A percentile compares a stretch with the other conserved stretches of the same genome.
phyloP scores from a whole-genome alignment of 1,140 invertebrate genomes.

The Bactericera cockerelli region DNA sequence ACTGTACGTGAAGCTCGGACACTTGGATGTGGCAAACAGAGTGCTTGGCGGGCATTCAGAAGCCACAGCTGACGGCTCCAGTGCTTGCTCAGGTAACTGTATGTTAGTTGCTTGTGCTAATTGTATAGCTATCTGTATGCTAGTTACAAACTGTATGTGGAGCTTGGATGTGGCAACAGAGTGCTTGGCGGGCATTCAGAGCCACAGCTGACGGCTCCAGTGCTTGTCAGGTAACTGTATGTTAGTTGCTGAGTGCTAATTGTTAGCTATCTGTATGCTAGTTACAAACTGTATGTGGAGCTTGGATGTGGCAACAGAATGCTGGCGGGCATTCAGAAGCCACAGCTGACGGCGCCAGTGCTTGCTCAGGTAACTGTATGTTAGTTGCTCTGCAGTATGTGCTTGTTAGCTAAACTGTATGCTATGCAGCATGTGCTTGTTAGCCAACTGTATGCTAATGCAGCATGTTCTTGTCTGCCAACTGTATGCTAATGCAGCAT shows the following conservation, averaged over 20 bases:
- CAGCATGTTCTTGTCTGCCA: too few species aligned
- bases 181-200: conserved; percentile 35
- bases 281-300: conserved; percentile 66
- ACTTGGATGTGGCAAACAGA: conserved; percentile 77
- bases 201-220: conserved; percentile 19
- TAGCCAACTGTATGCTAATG: too few species aligned
- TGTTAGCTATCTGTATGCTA: too few species aligned
- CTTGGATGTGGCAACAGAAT: conserved; percentile 74
- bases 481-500: too few species aligned
- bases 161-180: conserved; percentile 77
- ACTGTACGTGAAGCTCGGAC: conserved; percentile 69
- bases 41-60: conserved; percentile 35
- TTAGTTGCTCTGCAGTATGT: too few species aligned
- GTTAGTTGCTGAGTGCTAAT: too few species aligned
- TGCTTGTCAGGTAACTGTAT: conserved; percentile 22
- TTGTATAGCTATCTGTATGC: too few species aligned
- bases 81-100: conserved; percentile 22
- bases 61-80: conserved; percentile 19
- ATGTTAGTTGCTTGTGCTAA: too few species aligned
- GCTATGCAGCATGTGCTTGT: too few species aligned
- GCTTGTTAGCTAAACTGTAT: too few species aligned
- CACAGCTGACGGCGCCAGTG: conserved; percentile 20
- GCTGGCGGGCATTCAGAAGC: conserved; percentile 34
- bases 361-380: conserved; percentile 23
- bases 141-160: conserved; percentile 66